A percentile compares a stretch with the other conserved stretches of the same genome.
phyloP scores from a whole-genome alignment of 2,888 invertebrate species.

The Cantharis nigra region DNA sequence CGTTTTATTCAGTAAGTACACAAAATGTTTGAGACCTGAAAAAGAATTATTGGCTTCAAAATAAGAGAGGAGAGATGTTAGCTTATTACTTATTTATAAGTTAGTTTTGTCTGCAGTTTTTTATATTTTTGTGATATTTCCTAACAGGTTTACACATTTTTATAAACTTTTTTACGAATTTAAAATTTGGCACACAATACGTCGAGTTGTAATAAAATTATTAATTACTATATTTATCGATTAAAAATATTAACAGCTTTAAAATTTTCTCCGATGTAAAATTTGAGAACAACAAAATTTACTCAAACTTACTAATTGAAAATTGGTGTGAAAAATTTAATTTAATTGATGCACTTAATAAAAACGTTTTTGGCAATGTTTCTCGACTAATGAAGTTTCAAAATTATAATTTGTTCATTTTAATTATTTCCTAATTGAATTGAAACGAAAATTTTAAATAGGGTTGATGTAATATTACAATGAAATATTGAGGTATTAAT shows the following conservation, averaged over 20 bases:
- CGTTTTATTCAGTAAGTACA: neutral
- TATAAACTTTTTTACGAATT: neutral
- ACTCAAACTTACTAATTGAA: neutral
- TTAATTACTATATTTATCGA: neutral
- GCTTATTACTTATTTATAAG: neutral
- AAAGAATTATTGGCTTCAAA: neutral
- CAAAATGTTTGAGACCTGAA: neutral
- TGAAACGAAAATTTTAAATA: neutral
- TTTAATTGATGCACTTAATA: neutral
- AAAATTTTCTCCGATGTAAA: neutral
- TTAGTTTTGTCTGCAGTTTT: neutral
- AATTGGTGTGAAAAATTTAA: neutral
- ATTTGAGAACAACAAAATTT: neutral
- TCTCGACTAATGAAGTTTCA: neutral
- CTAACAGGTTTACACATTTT: neutral
- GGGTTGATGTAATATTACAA: slow-evolving; percentile 23
- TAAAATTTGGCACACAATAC: neutral
- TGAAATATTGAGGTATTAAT: slow-evolving; percentile 46
- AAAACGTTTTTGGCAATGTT: neutral
- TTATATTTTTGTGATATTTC: neutral
- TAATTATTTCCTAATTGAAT: neutral
- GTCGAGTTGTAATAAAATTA: neutral
- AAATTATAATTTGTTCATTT: neutral
- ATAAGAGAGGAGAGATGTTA: neutral
- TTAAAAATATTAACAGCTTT: neutral